Percentiles rank a stretch among this genome's conserved stretches.
phyloP scores from a whole-genome alignment of 2,888 invertebrate genomes.

The Busseola fusca region DNA sequence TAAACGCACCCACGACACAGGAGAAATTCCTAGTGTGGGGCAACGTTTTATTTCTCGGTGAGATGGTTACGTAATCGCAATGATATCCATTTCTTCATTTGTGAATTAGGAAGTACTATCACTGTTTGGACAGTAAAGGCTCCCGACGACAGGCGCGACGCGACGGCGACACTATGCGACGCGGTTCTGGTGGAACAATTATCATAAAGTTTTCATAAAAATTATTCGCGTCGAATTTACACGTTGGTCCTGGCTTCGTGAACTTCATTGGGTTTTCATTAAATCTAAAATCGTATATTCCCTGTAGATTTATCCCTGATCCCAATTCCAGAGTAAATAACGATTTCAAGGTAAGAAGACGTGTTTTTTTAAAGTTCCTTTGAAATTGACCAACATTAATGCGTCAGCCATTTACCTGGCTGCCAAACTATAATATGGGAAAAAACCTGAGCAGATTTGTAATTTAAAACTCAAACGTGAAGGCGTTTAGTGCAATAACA shows the following conservation, averaged over 20 bases:
- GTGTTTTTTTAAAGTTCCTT: slow-evolving; percentile 6
- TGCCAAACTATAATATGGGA: slow-evolving; percentile 1
- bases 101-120: too few relatives aligned
- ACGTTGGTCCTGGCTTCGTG: background rate
- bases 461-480: slow-evolving; percentile 20
- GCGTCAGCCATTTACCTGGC: slow-evolving; percentile 14
- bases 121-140: too few relatives aligned
- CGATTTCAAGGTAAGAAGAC: background rate
- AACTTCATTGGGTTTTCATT: background rate
- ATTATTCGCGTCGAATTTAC: background rate
- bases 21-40: too few relatives aligned
- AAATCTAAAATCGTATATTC: background rate
- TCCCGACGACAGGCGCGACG: background rate
- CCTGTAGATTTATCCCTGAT: background rate
- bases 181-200: background rate
- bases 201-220: background rate
- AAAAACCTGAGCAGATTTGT: slow-evolving; percentile 25
- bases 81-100: too few relatives aligned
- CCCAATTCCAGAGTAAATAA: background rate
- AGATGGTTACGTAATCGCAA: too few relatives aligned
- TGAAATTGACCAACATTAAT: slow-evolving; percentile 15
- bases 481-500: slow-evolving; percentile 24
- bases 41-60: too few relatives aligned
- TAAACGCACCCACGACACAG: too few relatives aligned
- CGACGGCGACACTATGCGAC: background rate